These are phyloP conservation scores for Thomomys bottae DNA, from an alignment of 2,113 vertebrate genomes.

Conservation along the genomic window DNA sequence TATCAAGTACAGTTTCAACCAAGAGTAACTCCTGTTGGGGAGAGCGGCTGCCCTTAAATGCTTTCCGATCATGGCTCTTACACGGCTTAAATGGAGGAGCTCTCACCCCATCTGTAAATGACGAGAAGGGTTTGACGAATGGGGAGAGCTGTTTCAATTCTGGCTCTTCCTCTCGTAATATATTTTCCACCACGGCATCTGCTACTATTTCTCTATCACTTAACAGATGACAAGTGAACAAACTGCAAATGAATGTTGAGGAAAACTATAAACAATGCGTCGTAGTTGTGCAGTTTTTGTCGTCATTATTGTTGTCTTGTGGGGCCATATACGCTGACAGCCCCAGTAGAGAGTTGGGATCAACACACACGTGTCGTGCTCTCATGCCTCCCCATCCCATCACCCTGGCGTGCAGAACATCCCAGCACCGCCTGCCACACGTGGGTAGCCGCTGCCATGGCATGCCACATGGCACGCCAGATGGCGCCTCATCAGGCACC, in stretches of 20 bases:
- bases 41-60: no score
- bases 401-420: background rate
- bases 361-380: no score
- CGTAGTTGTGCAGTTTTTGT: background rate
- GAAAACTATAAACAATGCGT: constrained; percentile 42
- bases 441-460: no score
- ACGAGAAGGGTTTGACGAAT: constrained; percentile 21
- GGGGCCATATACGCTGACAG: background rate
- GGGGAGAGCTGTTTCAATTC: background rate
- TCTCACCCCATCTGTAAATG: background rate
- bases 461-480: no score
- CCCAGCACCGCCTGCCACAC: no score
- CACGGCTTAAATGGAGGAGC: background rate
- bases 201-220: constrained; percentile 31
- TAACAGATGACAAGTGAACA: constrained; percentile 45
- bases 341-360: background rate
- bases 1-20: no score
- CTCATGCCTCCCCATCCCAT: accelerated
- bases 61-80: background rate
- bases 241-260: constrained; percentile 44
- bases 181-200: constrained; percentile 63
- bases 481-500: no score
- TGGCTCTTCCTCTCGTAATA: constrained; percentile 7
- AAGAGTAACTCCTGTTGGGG: accelerated
- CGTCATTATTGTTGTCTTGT: background rate